Conservation (phyloP, 2,888 invertebrate species). For the Megalurothrips usitatus region DNA sequence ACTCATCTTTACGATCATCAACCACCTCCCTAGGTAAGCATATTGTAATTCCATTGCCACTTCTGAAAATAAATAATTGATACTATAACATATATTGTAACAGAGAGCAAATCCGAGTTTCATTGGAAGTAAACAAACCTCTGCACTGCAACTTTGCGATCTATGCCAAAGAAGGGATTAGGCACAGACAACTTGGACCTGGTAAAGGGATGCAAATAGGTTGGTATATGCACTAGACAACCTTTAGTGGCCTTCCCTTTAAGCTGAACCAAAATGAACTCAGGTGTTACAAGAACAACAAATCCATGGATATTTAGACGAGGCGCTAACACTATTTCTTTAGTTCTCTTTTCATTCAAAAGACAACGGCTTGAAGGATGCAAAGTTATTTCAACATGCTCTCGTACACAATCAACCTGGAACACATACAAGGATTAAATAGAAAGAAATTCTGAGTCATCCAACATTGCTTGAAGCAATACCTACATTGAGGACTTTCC, state of each 20-base stretch:
- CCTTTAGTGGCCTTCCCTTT: neutral
- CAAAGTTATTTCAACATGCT: neutral
- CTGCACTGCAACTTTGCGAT: neutral
- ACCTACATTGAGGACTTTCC: slow-evolving; percentile 1
- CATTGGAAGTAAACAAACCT: neutral
- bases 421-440: neutral
- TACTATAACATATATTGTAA: neutral
- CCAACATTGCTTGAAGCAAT: neutral
- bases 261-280: neutral
- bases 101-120: neutral
- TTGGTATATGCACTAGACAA: neutral
- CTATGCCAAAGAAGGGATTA: neutral
- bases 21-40: neutral
- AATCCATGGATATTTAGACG: neutral
- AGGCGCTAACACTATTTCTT: neutral
- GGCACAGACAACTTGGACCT: neutral
- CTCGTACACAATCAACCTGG: neutral
- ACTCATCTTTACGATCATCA: neutral
- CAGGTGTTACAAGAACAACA: neutral
- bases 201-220: neutral
- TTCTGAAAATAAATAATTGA: neutral
- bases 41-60: neutral
- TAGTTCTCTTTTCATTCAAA: neutral
- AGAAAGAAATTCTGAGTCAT: neutral
- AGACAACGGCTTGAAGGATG: neutral